Evolutionary conservation across 1,140 invertebrate genomes (phyloP), one percentile per base, ranked within the genome.

Genomic region (Ruditapes philippinarum): DNA sequence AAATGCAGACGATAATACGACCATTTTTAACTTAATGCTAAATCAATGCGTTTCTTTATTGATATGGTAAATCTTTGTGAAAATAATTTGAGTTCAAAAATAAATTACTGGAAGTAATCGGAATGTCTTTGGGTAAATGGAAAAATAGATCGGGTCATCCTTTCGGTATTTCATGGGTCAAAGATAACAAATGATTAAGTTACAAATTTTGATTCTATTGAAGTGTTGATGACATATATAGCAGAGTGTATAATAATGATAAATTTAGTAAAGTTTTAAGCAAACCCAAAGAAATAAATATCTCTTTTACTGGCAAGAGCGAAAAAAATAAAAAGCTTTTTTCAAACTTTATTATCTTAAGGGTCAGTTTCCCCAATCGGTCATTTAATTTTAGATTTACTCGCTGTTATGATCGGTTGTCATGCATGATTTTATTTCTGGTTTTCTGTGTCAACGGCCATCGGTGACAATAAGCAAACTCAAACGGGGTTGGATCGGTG

Each of bases 1-100:
- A 33, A 91, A 89, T 91, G 92, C 92, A 17, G 91, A 92, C 82
- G 90, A 92, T 57, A 88, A 60, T 65, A 92, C 87, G 22, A 79
- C 42, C 49, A 68, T 88, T 65, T 83, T 76, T n/a, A n/a, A 28
- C 49, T 81, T 4, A 33, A 78, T 79, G 82, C 70, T n/a, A 51
- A 62, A 0, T 90, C 87, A 45, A 82, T 92, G 38, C 12, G 54
- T 12, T 54, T 70, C 36, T 83, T 86, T 17, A 83, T 92, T 28
- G 45, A 89, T 36, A 57, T 42, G 17, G 45, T 80, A 73, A n/a
- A 79, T 31, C 42, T 78, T 33, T 92, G 79, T 76, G 60, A 89
- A n/a, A 91, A 79, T 45, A 62, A 49, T 14, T 90, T 88, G 0
- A 90, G 90, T 9, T 68, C 91, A 11, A 92, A 91, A 88, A n/a